Evolutionary conservation across 2,113 vertebrate species (phyloP), one percentile per base, ranked within the genome.

Genomic region (Typhlomys cinereus): DNA sequence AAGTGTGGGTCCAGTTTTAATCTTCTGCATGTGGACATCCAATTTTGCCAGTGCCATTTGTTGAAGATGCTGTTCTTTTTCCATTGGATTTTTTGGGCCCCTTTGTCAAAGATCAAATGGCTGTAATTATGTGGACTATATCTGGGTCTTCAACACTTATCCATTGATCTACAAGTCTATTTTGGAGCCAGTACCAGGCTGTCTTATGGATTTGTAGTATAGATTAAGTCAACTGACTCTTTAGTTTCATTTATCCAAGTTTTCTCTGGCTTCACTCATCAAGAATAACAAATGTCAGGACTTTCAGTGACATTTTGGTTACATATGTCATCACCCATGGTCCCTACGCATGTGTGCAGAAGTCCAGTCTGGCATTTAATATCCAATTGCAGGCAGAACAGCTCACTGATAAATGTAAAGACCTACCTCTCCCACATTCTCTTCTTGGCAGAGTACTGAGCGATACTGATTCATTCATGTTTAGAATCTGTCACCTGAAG

Each of bases 351-450:
- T 1, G 2, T 67, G 39, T 90, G 29, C 27, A 70, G n/a, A 6
- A 91, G 88, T 48, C 69, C n/a, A 92, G 23, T 44, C 73, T 73
- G 10, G 17, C 75, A 5, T 87, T 57, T n/a, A n/a, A 48, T 17
- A 39, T 6, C 0, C 0, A 44, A 41, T 57, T 29, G 41, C 52
- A 39, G 59, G 62, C 8, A 89, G 57, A 92, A 39, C 31, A 89
- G 13, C 73, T 92, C 39, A 36, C 78, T 70, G 74, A 62, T 67
- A 83, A 89, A 73, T 78, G 13, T 54, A 95, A 95, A 94, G 50
- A 7, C 36, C 15, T 5, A 29, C 2, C 18, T 74, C 21, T 21
- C 41, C 34, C 48, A 92, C 61, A 79, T 61, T 31, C 1, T 61
- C 41, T 64, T 61, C 14, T 69, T 57, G 1, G 39, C 76, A 85